Base-by-base conservation (phyloP, 2,797 vertebrate genomes). In the Rousettus madagascariensis region DNA sequence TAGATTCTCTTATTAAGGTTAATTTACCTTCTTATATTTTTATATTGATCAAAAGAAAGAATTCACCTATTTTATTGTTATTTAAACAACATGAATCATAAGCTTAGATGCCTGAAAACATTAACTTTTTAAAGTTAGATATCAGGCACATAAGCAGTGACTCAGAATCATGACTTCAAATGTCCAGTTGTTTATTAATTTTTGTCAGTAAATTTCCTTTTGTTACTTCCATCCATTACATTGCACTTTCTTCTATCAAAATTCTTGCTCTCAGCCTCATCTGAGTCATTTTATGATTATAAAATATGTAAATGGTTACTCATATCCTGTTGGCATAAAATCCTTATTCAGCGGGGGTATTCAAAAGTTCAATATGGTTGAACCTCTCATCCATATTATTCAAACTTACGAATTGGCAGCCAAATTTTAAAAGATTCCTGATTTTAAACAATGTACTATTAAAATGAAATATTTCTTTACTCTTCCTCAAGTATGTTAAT, bases 91-190 rank as follows among this genome's bases (percentile, higher is more conserved):
- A 57, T 91, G 95, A 93, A 82, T 41, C 36, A 90, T 77, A 96
- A 65, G 1, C 20, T 86, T 68, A 61, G 22, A 77, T 28, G 59
- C 15, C 68, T 78, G 33, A 75, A 75, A 59, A 90, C 95, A 61
- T 91, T 95, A 82, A 94, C 77, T 97, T 6, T 92, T 6, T 91
- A 6, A 77, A 26, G 46, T 51, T 97, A 30, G 61, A 82, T 91
- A 82, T 90, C 72, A 96, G 41, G 33, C 85, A 86, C 84, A 71
- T 90, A 98, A 98, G 95, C n/a, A 17, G 28, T 93, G 77, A 96
- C 69, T 97, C 83, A 93, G 82, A 96, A 91, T 49, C 57, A 89
- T 80, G 78, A 61, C 57, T 51, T 11, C 36, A 33, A 53, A 78
- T 30, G 43, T 16, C 6, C 43, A 20, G 33, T 11, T 91, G n/a